Base-by-base conservation (phyloP, 2,888 invertebrate genomes). In the Sipha maydis region DNA sequence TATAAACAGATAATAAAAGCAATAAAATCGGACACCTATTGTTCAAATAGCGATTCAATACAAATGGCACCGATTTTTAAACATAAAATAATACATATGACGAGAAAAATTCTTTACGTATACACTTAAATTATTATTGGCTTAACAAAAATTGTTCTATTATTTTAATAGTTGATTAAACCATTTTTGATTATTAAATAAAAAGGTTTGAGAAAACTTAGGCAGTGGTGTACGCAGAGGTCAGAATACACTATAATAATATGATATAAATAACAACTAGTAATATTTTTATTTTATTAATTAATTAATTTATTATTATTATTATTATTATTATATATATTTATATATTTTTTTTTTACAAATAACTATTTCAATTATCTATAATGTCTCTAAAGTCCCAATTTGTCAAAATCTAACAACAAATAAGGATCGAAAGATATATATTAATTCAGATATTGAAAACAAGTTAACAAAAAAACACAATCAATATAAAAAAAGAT, bases 181-280 rank as follows among this genome's bases (percentile, higher is more conserved):
- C 80, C 80, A 86, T 75, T 61, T 73, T 73, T 61, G 85, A 85
- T 88, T 80, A 82, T 67, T 80, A 88, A 88, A 82, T 88, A 88
- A 86, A 86, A 88, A 67, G 61, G 88, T 88, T 82, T 88, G 82
- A 88, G 73, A 88, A 80, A 88, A 82, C 80, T 82, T 88, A 88
- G 88, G 88, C 88, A 88, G 88, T 88, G 88, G 88, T 88, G 82
- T 88, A 88, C 88, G 88, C 88, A 88, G 88, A 88, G 80, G 88
- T 82, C 88, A 82, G 88, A 88, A 88, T 88, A 82, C 69, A 85
- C 82, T 88, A 73, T 88, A 48, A 80, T 85, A 85, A 85, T 82
- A 82, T 61, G 56, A 80, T 80, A 88, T 82, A 67, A 73, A 48
- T 85, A 78, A 78, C 69, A 85, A 69, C 77, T 85, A 85, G 48